A percentile compares a stretch with the other conserved stretches of the same genome.
Evolutionary conservation across 2,888 invertebrate species (phyloP).

Genomic region (Latheticus oryzae): DNA sequence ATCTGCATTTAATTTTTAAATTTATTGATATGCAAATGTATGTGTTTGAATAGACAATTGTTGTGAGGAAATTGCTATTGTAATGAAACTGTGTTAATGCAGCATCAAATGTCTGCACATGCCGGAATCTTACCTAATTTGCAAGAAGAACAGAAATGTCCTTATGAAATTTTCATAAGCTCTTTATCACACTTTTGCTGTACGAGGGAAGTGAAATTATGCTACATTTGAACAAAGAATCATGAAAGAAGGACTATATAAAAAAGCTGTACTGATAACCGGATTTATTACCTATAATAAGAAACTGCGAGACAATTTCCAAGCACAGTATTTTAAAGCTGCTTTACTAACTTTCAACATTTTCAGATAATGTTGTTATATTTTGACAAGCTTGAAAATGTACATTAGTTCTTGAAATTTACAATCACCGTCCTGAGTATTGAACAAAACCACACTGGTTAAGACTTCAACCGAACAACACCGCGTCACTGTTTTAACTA

Average conservation of each 20-base stretch:
- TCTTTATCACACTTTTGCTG: constrained; percentile 24
- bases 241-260: constrained; percentile 7
- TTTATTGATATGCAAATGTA: no score
- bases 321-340: background rate
- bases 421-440: constrained; percentile 12
- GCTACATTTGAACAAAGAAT: constrained; percentile 15
- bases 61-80: no score
- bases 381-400: background rate
- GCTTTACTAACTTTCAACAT: background rate
- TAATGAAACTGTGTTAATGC: constrained; percentile 16
- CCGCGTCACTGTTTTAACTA: constrained; percentile 17
- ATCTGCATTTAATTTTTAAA: no score
- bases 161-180: constrained; percentile 34
- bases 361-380: no score
- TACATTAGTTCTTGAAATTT: constrained; percentile 1
- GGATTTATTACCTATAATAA: constrained; percentile 14
- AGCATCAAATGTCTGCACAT: constrained; percentile 18
- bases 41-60: no score
- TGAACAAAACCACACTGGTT: constrained; percentile 19
- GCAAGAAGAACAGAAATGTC: constrained; percentile 27
- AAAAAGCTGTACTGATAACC: constrained; percentile 9
- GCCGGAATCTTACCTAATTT: constrained; percentile 17
- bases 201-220: constrained; percentile 24
- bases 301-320: constrained; percentile 3
- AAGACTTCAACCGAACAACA: constrained; percentile 10